phyloP scores from a whole-genome alignment of 2,797 vertebrate species.

The Scyliorhinus canicula region DNA sequence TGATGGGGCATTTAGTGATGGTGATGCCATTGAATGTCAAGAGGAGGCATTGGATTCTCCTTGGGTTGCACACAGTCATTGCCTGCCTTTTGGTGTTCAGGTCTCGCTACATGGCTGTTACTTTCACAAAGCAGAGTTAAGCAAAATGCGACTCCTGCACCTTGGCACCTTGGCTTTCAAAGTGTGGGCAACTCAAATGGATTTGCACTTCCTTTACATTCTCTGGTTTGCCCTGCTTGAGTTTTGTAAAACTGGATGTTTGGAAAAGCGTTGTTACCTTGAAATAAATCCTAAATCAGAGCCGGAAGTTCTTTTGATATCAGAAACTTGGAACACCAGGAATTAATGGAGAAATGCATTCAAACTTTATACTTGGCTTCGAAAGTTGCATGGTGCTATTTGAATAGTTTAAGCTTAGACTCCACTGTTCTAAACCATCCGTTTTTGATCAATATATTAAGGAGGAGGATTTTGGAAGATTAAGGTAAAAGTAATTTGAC shows the following conservation, averaged over 20 bases:
- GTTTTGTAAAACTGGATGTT: not conserved
- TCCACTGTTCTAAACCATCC: not conserved
- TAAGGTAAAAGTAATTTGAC: not conserved
- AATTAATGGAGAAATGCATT: not conserved
- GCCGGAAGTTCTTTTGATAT: not conserved
- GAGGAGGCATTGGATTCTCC: not conserved
- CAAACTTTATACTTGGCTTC: not conserved
- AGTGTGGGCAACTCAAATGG: not conserved
- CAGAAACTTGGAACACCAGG: not conserved
- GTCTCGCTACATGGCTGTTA: not conserved
- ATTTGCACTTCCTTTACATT: not conserved
- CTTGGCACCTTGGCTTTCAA: not conserved
- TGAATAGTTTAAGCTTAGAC: not conserved
- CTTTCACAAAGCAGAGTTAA: too few relatives aligned
- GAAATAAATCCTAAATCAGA: not conserved
- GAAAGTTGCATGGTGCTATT: not conserved
- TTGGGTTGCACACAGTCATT: not conserved
- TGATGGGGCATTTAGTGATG: too few relatives aligned
- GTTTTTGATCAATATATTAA: not conserved
- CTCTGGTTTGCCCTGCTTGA: not conserved
- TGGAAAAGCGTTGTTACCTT: not conserved
- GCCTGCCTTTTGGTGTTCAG: not conserved
- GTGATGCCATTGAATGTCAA: not conserved
- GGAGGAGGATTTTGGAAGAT: constrained; percentile 14
- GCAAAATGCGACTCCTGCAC: not conserved